Base-by-base conservation (phyloP, 2,113 vertebrate genomes). In the Rhabdomys dilectus region DNA sequence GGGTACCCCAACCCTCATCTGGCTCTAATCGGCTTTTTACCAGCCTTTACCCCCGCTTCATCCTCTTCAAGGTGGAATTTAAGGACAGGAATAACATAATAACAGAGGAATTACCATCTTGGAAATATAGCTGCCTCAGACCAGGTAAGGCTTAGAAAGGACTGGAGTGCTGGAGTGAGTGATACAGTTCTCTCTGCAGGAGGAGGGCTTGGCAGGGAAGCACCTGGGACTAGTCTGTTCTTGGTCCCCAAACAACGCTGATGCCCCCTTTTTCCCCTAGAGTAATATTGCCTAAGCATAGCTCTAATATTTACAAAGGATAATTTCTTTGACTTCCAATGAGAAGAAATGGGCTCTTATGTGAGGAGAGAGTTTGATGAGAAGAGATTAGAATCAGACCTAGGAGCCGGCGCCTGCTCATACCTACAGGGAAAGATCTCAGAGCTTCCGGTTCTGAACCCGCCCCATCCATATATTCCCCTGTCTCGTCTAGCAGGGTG, bases 151-250 rank as follows among this genome's bases (percentile, higher is more conserved):
- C 93, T 73, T 26, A n/a, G 3, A 84, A 58, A 19, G 24, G 36
- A 45, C 36, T 34, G 11, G 15, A 7, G 53, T 66, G 21, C 21
- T 10, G 21, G 12, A 0, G 0, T 2, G 21, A 24, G 76, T 24
- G 80, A 68, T 87, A 53, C 98, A 98, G 97, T 53, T 89, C 82
- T 89, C 36, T 86, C 91, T 66, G 36, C 60, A 75, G 95, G 95
- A 88, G 72, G n/a, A 80, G 92, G 92, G 56, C 19, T 2, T 22
- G 80, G 56, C 60, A 24, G 2, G 42, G 82, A 89, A 91, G 81
- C 84, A 94, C 91, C 97, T 97, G 97, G 39, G 66, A 19, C 42
- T 95, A 17, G 90, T 64, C 36, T 4, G 19, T 9, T 15, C 89
- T 82, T 8, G 15, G 26, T 36, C 53, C 60, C 82, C 39, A 45